Base-by-base conservation (phyloP, 2,888 invertebrate species). In the Ernsta delagoae region DNA sequence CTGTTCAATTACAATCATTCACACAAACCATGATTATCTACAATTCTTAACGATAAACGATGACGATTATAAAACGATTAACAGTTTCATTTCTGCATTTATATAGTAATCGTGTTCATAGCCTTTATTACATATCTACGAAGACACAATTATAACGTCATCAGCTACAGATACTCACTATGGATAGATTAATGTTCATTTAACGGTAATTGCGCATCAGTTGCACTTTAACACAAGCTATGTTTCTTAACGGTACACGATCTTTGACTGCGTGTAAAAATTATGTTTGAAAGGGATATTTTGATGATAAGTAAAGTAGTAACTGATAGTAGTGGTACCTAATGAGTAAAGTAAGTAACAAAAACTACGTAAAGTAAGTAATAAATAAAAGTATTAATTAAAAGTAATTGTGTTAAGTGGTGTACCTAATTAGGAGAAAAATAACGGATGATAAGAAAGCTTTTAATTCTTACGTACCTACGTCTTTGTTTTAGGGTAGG, bases 81-180 rank as follows among this genome's bases (percentile, higher is more conserved):
- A 43, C 62, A 36, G 48, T 57, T n/a, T 16, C 24, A 34, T 34
- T 59, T 6, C 16, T 31, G 62, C 39, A 57, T 68, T 68, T 56
- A 68, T 57, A 9, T 43, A 57, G 61, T n/a, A 57, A 57, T 68
- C 61, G 56, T 68, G 67, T 68, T 67, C 54, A 67, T 67, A 61
- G 48, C 61, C 0, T 8, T 5, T 50, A 41, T 41, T 41, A 41
- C 39, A 68, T 50, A 61, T 59, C 62, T 59, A 63, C 43, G 63
- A 31, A 50, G 62, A 64, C 39, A 64, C 78, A 80, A 84, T 85
- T 83, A 82, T 78, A 80, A 78, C 73, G 75, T 83, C 82, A 79
- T 83, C 81, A 81, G 62, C 71, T 75, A 53, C 57, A 74, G 75
- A 77, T 81, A 81, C 31, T 31, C 4, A 31, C 31, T 31, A 31